Conservation (phyloP, 2,888 invertebrate genomes). For the Lasioglossum figueresi region DNA sequence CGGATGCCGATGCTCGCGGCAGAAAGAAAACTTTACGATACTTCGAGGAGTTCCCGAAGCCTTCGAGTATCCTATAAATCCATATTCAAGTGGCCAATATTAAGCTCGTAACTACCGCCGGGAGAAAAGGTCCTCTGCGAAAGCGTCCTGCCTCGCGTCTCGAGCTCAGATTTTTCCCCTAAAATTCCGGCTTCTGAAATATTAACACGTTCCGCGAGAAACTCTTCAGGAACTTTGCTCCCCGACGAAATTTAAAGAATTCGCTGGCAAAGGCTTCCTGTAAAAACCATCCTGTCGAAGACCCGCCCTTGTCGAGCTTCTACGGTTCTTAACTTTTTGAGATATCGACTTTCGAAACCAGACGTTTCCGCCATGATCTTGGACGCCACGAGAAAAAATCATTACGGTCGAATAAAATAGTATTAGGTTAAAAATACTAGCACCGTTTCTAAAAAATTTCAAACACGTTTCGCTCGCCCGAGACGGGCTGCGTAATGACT, state of each 20-base stretch:
- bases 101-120: neutral
- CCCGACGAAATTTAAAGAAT: neutral
- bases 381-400: neutral
- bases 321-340: neutral
- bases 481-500: neutral
- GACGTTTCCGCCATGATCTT: neutral
- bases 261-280: neutral
- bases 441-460: no score
- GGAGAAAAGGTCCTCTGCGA: neutral
- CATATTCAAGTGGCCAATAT: slow-evolving; percentile 32
- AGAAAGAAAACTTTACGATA: slow-evolving; percentile 33
- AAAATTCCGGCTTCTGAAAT: neutral
- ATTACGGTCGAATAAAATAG: neutral
- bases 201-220: neutral
- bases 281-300: neutral
- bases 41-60: slow-evolving; percentile 21
- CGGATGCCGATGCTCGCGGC: neutral
- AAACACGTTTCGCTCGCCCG: neutral
- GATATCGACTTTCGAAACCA: neutral
- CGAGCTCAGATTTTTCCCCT: neutral
- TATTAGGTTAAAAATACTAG: no score
- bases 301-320: neutral
- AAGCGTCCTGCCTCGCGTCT: neutral
- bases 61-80: slow-evolving; percentile 33
- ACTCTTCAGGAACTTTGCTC: neutral